Conservation (phyloP, 2,797 vertebrate species). For the Gadopsis marmoratus region DNA sequence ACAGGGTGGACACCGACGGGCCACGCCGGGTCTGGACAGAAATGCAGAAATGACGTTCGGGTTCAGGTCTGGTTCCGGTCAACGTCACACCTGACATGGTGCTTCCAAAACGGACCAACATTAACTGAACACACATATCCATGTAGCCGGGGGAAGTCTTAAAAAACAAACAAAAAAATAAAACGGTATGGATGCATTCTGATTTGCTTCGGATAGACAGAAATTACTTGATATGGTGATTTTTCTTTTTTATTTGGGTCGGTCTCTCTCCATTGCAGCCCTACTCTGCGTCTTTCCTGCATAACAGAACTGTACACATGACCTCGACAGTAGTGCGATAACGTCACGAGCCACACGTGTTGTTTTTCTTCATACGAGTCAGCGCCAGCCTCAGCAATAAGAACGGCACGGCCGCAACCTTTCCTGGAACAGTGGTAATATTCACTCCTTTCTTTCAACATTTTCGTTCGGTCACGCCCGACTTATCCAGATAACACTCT, state of each 20-base stretch:
- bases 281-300: not conserved
- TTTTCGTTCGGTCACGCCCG: slow-evolving; percentile 4
- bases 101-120: no score
- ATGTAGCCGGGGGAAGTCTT: no score
- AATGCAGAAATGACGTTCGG: no score
- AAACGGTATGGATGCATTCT: no score
- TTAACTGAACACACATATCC: no score
- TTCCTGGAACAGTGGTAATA: not conserved
- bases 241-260: not conserved
- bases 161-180: no score
- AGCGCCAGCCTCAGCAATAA: not conserved
- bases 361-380: not conserved
- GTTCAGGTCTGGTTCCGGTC: no score
- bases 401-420: not conserved
- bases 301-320: slow-evolving; percentile 10
- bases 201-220: not conserved
- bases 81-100: no score
- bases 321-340: slow-evolving; percentile 7
- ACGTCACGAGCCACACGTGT: not conserved
- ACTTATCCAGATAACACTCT: slow-evolving; percentile 9
- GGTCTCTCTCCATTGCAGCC: not conserved
- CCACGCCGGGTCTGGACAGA: no score
- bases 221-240: not conserved
- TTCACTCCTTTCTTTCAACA: slow-evolving; percentile 39
- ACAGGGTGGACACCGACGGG: no score